phyloP scores from a whole-genome alignment of 2,888 invertebrate genomes.

The Acanthococcus lagerstroemiae region DNA sequence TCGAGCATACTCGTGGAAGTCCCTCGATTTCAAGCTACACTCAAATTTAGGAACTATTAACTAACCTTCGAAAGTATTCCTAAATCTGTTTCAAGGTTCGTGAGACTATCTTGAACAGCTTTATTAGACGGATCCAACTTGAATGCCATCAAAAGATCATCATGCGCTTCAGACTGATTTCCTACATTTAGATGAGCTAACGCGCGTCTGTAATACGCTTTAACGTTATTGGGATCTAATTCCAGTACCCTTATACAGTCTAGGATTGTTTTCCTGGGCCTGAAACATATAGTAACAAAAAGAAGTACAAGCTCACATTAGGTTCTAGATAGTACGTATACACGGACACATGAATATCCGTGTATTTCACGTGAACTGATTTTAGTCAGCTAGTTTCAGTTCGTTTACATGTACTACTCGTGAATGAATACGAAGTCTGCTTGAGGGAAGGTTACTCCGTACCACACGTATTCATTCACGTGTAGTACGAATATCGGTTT shows the following conservation, averaged over 20 bases:
- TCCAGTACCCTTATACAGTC: conserved; percentile 13
- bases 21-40: too few relatives aligned
- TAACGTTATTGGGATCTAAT: conserved; percentile 10
- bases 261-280: conserved; percentile 10
- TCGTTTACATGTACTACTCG: too few relatives aligned
- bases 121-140: conserved; percentile 1
- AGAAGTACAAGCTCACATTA: neutral
- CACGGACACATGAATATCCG: too few relatives aligned
- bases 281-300: neutral
- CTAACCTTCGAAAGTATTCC: neutral
- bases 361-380: too few relatives aligned
- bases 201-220: conserved; percentile 11
- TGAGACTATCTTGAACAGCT: conserved; percentile 4
- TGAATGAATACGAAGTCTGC: too few relatives aligned
- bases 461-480: too few relatives aligned
- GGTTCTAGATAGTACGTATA: too few relatives aligned
- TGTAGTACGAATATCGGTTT: too few relatives aligned
- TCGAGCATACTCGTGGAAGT: too few relatives aligned
- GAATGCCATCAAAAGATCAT: conserved; percentile 15
- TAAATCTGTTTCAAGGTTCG: conserved; percentile 16
- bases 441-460: too few relatives aligned
- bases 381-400: too few relatives aligned
- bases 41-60: neutral
- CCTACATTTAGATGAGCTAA: conserved; percentile 7
- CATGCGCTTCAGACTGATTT: conserved; percentile 7